Conservation (phyloP, 2,113 vertebrate species). For the Vimba vimba region DNA sequence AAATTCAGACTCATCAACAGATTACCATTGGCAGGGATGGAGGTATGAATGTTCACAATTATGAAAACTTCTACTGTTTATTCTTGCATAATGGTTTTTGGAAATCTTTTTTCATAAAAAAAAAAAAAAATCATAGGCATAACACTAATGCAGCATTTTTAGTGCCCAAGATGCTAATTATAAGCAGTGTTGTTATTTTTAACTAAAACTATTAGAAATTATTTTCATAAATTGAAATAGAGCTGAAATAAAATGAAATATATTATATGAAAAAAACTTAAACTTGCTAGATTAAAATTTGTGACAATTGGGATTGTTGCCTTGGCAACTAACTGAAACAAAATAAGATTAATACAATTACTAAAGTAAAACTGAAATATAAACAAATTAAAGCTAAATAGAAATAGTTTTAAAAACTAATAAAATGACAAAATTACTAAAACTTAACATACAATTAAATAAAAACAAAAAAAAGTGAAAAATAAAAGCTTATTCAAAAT, state of each 20-base stretch:
- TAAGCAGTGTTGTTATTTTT: background rate
- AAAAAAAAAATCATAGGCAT: background rate
- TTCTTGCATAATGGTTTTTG: background rate
- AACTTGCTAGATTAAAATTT: no score
- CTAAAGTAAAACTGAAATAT: no score
- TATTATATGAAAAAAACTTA: no score
- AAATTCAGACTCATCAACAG: conserved; percentile 93
- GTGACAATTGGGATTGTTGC: no score
- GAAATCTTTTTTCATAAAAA: background rate
- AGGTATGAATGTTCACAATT: conserved; percentile 75
- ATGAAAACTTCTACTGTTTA: background rate
- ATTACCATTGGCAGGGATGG: conserved; percentile 84
- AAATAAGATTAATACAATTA: background rate
- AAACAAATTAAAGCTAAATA: no score
- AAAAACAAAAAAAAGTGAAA: background rate
- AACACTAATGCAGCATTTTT: background rate
- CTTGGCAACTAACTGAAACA: background rate
- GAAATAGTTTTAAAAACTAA: no score
- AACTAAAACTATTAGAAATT: background rate
- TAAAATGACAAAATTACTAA: background rate
- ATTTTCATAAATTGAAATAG: background rate
- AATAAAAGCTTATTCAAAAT: background rate
- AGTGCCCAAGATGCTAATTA: background rate
- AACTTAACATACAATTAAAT: background rate
- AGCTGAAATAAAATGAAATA: background rate